Percentiles rank a stretch among this genome's conserved stretches.
phyloP scores from a whole-genome alignment of 2,797 vertebrate genomes.

The Anolis apletophallus region DNA sequence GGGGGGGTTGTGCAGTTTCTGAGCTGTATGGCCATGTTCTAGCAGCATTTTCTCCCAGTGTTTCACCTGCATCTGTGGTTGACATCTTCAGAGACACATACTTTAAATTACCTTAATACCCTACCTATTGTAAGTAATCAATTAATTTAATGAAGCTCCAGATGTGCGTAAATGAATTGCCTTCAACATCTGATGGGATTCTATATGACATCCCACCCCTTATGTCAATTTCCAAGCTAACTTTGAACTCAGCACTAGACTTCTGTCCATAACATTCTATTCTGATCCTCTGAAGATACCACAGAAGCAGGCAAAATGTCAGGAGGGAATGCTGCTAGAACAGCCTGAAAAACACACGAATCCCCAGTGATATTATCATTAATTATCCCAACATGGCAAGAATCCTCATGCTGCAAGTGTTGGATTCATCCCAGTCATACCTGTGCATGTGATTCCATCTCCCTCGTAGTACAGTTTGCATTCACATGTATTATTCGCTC shows the following conservation, averaged over 20 bases:
- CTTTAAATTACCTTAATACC: neutral
- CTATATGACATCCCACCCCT: neutral
- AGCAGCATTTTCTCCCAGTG: too few relatives aligned
- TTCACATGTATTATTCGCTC: conserved; percentile 80
- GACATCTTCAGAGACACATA: too few relatives aligned
- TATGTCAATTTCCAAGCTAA: neutral
- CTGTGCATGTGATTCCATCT: conserved; percentile 86
- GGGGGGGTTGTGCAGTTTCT: too few relatives aligned
- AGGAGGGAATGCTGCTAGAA: too few relatives aligned
- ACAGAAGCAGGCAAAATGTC: too few relatives aligned
- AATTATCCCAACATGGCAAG: neutral
- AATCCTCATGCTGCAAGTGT: accelerated
- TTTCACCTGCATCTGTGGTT: too few relatives aligned
- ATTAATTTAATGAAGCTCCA: neutral
- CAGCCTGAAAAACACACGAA: too few relatives aligned
- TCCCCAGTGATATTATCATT: neutral
- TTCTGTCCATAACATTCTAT: too few relatives aligned
- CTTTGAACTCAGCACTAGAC: neutral
- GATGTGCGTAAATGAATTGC: neutral
- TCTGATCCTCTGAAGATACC: neutral
- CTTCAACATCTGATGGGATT: neutral
- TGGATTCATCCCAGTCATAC: conserved; percentile 69
- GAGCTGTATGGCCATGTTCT: too few relatives aligned
- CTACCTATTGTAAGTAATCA: neutral
- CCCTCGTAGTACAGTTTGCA: conserved; percentile 88